Conservation (phyloP, 2,113 vertebrate species). For the Antechinus stuartii region DNA sequence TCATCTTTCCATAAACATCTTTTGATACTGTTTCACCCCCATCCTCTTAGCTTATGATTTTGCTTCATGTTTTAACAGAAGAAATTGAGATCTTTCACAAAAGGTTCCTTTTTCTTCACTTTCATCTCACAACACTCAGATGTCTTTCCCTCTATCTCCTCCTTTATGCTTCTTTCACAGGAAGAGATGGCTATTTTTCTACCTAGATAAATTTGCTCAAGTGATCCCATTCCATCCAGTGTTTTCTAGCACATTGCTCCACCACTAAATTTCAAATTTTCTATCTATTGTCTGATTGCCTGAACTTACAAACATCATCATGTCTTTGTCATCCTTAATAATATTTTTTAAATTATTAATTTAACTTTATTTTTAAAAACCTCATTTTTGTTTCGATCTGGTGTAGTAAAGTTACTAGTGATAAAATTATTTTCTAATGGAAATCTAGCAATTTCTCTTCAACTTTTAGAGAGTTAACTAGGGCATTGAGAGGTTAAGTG, state of each 20-base stretch:
- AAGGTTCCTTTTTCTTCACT: background rate
- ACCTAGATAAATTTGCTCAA: background rate
- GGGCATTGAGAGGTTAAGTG: background rate
- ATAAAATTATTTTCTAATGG: background rate
- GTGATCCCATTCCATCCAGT: background rate
- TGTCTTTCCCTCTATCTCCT: background rate
- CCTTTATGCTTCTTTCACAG: background rate
- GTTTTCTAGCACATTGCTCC: background rate
- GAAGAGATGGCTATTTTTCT: background rate
- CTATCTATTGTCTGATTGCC: background rate
- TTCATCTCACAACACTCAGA: background rate
- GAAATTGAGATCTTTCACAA: background rate
- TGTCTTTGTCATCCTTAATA: background rate
- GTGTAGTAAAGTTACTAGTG: background rate
- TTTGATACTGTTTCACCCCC: background rate
- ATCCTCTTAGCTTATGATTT: background rate
- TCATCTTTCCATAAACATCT: background rate
- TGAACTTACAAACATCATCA: background rate
- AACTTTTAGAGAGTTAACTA: background rate
- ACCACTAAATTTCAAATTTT: background rate
- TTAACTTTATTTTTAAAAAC: too few species aligned
- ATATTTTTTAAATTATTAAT: too few species aligned
- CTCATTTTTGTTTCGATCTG: background rate
- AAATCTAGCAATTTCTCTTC: background rate
- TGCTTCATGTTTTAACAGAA: background rate